These are phyloP conservation scores for Clinocottus analis DNA, from an alignment of 2,113 vertebrate species.

Conservation along the genomic window DNA sequence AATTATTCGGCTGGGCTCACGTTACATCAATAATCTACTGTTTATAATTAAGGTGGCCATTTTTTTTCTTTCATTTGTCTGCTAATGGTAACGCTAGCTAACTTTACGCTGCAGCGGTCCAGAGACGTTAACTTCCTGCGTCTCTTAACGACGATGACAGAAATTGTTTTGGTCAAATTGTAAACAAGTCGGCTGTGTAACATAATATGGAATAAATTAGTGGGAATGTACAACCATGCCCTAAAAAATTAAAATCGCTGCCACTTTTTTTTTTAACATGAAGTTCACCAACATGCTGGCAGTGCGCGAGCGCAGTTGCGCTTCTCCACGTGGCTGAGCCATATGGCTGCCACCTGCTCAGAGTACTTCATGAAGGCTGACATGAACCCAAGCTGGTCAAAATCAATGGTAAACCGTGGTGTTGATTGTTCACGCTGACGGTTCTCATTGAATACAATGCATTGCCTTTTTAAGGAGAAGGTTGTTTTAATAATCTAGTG, in stretches of 20 bases:
- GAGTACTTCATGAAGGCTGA: background rate
- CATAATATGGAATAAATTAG: background rate
- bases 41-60: background rate
- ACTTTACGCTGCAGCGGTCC: background rate
- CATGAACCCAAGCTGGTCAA: background rate
- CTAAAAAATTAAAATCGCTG: background rate
- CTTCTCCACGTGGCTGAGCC: background rate
- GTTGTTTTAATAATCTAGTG: background rate
- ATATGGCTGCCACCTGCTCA: no score
- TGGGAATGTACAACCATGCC: background rate
- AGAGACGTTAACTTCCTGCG: no score
- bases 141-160: no score
- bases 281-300: background rate
- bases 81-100: constrained; percentile 10
- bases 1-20: background rate
- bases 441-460: no score
- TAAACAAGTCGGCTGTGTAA: background rate
- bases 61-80: background rate
- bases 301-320: background rate
- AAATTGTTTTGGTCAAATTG: no score
- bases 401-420: background rate
- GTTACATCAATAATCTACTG: background rate
- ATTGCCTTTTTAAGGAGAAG: background rate
- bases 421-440: no score
- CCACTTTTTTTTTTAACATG: background rate